phyloP scores from a whole-genome alignment of 2,888 invertebrate genomes.

The Acanthococcus lagerstroemiae region DNA sequence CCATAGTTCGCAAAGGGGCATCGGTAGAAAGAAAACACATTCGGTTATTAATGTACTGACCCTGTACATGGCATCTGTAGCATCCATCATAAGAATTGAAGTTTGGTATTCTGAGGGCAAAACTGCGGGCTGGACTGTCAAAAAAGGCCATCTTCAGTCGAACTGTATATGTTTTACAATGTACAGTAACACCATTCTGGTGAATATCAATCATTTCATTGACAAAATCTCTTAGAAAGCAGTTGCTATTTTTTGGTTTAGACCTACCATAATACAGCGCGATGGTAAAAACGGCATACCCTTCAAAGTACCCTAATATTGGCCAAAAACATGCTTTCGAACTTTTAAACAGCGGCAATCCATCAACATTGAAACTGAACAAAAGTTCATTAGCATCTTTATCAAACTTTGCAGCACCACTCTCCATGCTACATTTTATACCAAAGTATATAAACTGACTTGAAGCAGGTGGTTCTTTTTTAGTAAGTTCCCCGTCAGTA shows the following conservation, averaged over 20 bases:
- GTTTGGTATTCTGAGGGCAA: neutral
- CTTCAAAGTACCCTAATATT: neutral
- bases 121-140: neutral
- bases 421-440: neutral
- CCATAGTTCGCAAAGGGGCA: neutral
- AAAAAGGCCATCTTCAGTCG: neutral
- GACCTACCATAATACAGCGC: conserved; percentile 9
- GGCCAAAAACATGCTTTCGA: conserved; percentile 8
- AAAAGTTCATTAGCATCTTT: neutral
- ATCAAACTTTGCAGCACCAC: neutral
- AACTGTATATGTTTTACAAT: neutral
- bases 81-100: neutral
- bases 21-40: neutral
- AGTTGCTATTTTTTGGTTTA: neutral
- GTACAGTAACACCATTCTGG: neutral
- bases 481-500: neutral
- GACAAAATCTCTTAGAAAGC: conserved; percentile 8
- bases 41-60: neutral
- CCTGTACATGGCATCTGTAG: neutral
- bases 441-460: neutral
- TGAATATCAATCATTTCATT: neutral
- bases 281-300: neutral
- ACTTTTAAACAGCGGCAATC: neutral
- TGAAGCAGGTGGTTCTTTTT: neutral
- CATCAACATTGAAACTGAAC: conserved; percentile 2